Conservation (phyloP, 2,113 vertebrate species). For the Fregetta grallaria region DNA sequence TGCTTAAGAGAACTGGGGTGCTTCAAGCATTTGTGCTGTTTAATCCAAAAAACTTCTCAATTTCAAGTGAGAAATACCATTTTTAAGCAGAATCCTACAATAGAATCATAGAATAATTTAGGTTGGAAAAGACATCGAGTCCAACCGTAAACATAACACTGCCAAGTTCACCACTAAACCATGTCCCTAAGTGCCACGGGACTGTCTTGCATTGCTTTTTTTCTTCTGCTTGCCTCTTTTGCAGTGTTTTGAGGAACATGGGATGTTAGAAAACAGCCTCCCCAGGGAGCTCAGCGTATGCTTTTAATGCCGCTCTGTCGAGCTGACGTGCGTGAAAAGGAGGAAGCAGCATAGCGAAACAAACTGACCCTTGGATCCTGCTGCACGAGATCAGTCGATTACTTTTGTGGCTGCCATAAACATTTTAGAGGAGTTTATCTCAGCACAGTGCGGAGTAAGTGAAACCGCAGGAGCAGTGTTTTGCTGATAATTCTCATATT, state of each 20-base stretch:
- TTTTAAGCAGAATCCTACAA: neutral
- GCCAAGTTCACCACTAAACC: neutral
- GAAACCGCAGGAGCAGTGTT: neutral
- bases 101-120: neutral
- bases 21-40: neutral
- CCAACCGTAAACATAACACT: neutral
- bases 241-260: accelerated
- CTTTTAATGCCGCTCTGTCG: accelerated
- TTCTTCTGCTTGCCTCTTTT: accelerated
- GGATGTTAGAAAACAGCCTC: neutral
- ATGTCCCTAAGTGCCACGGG: accelerated
- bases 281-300: accelerated
- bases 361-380: neutral
- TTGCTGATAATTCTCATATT: neutral
- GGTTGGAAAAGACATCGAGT: accelerated
- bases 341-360: neutral
- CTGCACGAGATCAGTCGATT: accelerated
- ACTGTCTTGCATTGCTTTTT: neutral
- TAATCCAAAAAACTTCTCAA: neutral
- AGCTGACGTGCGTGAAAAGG: neutral
- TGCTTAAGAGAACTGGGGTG: neutral
- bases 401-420: accelerated
- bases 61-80: neutral
- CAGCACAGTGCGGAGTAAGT: too few relatives aligned
- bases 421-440: too few relatives aligned